Conservation (phyloP, 2,888 invertebrate genomes). For the Germaria angustata region DNA sequence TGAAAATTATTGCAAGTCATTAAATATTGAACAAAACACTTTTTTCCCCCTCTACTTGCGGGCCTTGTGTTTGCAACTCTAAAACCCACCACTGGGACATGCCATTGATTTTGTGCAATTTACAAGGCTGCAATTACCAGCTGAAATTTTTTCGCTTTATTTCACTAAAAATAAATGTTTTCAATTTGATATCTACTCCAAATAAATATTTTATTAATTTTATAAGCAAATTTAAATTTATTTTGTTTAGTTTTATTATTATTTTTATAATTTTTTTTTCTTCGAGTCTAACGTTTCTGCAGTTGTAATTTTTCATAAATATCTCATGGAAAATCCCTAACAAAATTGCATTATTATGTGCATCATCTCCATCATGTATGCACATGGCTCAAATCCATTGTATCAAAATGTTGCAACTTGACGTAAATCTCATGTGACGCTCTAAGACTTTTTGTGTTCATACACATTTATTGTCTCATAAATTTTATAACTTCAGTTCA, state of each 20-base stretch:
- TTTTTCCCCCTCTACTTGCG: neutral
- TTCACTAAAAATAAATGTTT: neutral
- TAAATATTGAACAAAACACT: conserved; percentile 68
- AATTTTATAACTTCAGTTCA: conserved; percentile 18
- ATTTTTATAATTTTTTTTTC: conserved; percentile 55
- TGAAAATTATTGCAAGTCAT: conserved; percentile 77
- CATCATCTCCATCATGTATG: conserved; percentile 7
- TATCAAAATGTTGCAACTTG: conserved; percentile 47
- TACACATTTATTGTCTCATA: conserved; percentile 20
- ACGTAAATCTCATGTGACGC: conserved; percentile 60
- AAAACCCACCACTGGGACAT: conserved; percentile 70
- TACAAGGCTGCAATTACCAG: conserved; percentile 65
- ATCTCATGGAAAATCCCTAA: conserved; percentile 1
- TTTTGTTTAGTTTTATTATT: neutral
- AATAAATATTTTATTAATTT: neutral
- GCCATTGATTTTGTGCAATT: conserved; percentile 75
- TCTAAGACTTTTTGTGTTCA: conserved; percentile 9
- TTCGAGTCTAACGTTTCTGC: conserved; percentile 56
- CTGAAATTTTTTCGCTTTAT: neutral
- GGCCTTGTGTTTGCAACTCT: conserved; percentile 72
- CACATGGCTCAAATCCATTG: neutral
- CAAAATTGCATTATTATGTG: conserved; percentile 46
- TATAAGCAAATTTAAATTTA: neutral
- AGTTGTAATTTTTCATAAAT: neutral
- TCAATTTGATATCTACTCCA: neutral